phyloP scores from a whole-genome alignment of 1,140 invertebrate species.

The Nebria ingens region DNA sequence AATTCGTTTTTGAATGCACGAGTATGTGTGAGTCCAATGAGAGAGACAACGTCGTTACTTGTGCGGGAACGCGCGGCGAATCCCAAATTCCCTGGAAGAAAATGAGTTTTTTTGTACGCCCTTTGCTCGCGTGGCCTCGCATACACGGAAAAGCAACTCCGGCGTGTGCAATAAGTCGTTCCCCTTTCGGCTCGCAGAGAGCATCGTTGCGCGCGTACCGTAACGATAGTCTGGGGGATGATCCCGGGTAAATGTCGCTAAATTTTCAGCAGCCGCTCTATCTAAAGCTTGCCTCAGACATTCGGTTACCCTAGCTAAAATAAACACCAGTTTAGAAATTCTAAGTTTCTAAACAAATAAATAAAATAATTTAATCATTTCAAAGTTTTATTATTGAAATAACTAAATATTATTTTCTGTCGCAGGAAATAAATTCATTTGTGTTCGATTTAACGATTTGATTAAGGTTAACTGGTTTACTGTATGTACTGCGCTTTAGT shows the following conservation, averaged over 20 bases:
- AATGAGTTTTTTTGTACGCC: constrained; percentile 1
- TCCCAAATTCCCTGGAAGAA: constrained; percentile 4
- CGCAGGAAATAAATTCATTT: neutral
- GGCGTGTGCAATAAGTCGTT: neutral
- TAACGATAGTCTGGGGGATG: constrained; percentile 6
- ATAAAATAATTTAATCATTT: neutral
- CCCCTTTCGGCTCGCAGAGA: neutral
- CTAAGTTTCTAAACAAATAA: neutral
- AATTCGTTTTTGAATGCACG: too few species aligned
- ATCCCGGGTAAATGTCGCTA: constrained; percentile 8
- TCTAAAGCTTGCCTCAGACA: neutral
- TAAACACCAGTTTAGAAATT: neutral
- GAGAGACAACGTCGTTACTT: too few species aligned
- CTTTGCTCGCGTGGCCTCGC: neutral
- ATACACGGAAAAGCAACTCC: neutral
- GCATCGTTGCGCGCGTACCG: neutral
- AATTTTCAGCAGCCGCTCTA: neutral
- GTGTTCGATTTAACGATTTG: neutral
- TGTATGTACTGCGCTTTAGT: too few species aligned
- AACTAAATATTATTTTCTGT: neutral
- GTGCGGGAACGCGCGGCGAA: constrained; percentile 2
- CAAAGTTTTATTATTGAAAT: neutral
- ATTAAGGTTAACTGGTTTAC: too few species aligned
- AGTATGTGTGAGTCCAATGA: too few species aligned
- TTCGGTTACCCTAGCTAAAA: neutral